Evolutionary conservation across 2,888 invertebrate genomes (phyloP), one percentile per base, ranked within the genome.

Genomic region (Heliconius charithonia): DNA sequence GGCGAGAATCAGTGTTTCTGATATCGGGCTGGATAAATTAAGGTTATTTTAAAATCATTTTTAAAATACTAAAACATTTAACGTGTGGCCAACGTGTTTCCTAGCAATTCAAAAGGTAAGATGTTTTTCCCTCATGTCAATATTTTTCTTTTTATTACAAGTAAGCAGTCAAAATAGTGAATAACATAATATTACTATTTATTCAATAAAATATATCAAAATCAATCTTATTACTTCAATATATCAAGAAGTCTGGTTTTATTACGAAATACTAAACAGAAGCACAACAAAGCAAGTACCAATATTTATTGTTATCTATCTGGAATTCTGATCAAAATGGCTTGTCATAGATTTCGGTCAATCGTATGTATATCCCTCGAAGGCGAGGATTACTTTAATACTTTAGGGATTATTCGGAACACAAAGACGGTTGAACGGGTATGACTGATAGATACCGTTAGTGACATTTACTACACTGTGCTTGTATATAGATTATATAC

Each of bases 351-450:
- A 81, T 82, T 81, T 80, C 83, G 82, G 84, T 84, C 84, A 84
- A 84, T 84, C 79, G 80, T 83, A 84, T 84, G 84, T 82, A 84
- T 83, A 83, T 84, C 84, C 83, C 81, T 77, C 77, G 78, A 80
- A 79, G 70, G 79, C 80, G 79, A 81, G 80, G 83, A 82, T 82
- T 78, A 78, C 78, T 78, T 81, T 82, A 81, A 83, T 80, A 81
- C 80, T 81, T 80, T 79, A 76, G 78, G 81, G 80, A 82, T 82
- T 81, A 82, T 79, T 78, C 76, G 75, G 72, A 81, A 79, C 80
- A 82, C 81, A 82, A 82, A 83, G 78, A 77, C 82, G 80, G 75
- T 75, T 80, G 76, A 81, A 79, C 80, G 76, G 82, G 78, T 84
- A 82, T 83, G 83, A 83, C 78, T 80, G 81, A 83, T 82, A 67